Conservation (phyloP, 2,113 vertebrate species). For the Chloropsis cyanopogon region DNA sequence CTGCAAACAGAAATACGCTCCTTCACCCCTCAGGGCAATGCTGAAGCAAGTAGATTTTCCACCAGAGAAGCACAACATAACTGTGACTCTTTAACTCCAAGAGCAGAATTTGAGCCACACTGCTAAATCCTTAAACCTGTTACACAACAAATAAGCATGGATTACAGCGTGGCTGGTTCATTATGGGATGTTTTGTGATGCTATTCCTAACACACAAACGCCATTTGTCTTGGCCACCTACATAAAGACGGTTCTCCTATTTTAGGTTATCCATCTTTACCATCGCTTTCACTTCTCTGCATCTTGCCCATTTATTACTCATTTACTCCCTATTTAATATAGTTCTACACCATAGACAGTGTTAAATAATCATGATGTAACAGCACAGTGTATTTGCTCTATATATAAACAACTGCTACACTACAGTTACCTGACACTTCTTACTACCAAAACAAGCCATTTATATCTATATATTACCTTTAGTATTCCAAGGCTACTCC, state of each 20-base stretch:
- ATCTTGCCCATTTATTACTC: background rate
- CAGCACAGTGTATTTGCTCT: background rate
- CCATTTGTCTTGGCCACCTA: background rate
- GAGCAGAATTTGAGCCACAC: background rate
- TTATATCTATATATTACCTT: background rate
- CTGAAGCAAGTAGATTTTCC: background rate
- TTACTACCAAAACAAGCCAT: background rate
- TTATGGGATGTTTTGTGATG: constrained; percentile 22
- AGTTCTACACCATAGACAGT: background rate
- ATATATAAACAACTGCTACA: background rate
- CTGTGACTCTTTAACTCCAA: background rate
- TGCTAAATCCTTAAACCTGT: constrained; percentile 62
- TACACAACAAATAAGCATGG: constrained; percentile 79
- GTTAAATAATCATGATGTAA: background rate
- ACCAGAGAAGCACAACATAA: background rate
- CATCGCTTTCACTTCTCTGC: background rate
- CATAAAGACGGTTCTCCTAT: background rate
- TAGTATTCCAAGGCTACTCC: background rate
- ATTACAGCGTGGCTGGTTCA: constrained; percentile 62
- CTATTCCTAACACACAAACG: background rate
- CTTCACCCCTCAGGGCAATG: background rate
- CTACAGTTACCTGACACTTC: background rate
- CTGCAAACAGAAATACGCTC: background rate
- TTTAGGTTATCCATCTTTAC: background rate
- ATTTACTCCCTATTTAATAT: background rate